Conservation (phyloP, 2,888 invertebrate species). For the Cepaea hortensis region DNA sequence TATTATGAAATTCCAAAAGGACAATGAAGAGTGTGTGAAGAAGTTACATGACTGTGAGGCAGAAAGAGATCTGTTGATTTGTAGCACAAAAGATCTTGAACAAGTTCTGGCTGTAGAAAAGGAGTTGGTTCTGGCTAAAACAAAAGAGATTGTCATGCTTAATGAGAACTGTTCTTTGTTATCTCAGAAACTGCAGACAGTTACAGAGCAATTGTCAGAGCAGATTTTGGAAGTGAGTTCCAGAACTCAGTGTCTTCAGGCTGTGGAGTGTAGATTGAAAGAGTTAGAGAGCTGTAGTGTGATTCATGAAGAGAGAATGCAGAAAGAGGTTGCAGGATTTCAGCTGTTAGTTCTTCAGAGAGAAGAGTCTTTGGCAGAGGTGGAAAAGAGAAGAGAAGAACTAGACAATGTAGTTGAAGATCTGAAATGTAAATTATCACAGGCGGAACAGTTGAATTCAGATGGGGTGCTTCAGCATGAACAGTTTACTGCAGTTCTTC, state of each 20-base stretch:
- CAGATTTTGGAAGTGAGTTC: background rate
- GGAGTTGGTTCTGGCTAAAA: background rate
- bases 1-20: background rate
- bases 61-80: constrained; percentile 1
- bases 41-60: background rate
- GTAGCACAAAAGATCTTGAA: constrained; percentile 2
- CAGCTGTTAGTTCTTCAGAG: background rate
- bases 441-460: background rate
- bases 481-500: background rate
- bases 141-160: constrained; percentile 12
- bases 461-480: background rate
- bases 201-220: background rate
- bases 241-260: background rate
- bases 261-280: background rate
- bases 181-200: constrained; percentile 3
- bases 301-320: background rate
- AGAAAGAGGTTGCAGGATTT: background rate
- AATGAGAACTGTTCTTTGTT: constrained; percentile 6
- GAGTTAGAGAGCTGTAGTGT: background rate
- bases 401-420: background rate
- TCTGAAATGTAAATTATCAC: background rate
- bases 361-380: constrained; percentile 6
- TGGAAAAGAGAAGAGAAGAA: background rate
- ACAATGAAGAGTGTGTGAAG: background rate
- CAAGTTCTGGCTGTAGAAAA: background rate